A percentile compares a stretch with the other conserved stretches of the same genome.
These are phyloP conservation scores for Nansenia antarctica DNA, from an alignment of 2,113 vertebrate genomes.

Conservation along the genomic window DNA sequence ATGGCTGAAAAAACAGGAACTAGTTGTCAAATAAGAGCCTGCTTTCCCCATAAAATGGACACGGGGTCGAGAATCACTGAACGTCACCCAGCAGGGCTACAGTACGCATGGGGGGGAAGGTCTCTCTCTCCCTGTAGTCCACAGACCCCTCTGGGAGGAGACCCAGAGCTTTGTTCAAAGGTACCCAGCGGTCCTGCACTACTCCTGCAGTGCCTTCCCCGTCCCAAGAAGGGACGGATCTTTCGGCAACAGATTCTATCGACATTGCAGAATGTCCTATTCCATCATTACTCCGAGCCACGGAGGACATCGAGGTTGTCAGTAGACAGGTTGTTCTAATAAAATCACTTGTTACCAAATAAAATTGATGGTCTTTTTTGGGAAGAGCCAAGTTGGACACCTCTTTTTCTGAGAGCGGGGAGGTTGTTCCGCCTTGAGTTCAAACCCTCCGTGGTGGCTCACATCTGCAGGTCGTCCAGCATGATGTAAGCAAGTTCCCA, in stretches of 20 bases:
- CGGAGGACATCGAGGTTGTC: constrained; percentile 4
- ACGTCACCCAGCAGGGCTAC: constrained; percentile 21
- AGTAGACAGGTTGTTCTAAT: not conserved
- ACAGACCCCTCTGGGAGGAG: no score
- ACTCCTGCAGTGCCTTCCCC: no score
- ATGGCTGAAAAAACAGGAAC: constrained; percentile 33
- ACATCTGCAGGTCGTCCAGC: constrained; percentile 71
- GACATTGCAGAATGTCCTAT: not conserved
- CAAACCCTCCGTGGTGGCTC: constrained; percentile 51
- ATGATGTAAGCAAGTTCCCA: constrained; percentile 70
- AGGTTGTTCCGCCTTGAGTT: constrained; percentile 22
- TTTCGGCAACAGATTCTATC: not conserved
- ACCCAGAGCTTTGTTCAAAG: no score
- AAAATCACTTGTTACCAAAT: constrained; percentile 31
- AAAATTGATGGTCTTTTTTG: constrained; percentile 31
- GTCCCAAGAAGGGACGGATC: no score
- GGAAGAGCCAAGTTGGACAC: constrained; percentile 37
- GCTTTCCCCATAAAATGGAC: constrained; percentile 33
- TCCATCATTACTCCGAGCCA: not conserved
- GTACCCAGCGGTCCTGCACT: no score
- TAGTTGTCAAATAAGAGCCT: constrained; percentile 33
- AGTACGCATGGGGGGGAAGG: no score
- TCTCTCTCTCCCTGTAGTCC: not conserved
- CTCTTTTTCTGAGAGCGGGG: constrained; percentile 28
- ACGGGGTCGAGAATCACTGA: constrained; percentile 7